Base-by-base conservation (phyloP, 2,888 invertebrate species). In the Harpalus rubripes region DNA sequence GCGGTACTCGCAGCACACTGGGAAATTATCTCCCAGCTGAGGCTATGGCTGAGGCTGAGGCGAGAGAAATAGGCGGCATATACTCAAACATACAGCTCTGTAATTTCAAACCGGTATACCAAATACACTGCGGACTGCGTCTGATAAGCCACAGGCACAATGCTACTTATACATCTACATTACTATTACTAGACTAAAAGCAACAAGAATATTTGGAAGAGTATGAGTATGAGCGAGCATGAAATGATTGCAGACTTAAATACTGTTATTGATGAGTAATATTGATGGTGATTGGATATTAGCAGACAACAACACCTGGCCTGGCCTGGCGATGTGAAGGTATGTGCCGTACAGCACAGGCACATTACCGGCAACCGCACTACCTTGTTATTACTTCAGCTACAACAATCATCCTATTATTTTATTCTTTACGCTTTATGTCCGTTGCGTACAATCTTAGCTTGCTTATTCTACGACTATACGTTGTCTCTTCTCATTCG, bases 41-140 rank as follows among this genome's bases (percentile, higher is more conserved):
- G 44, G 5, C 32, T 32, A 0, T 0, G 32, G 6, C 32, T 32
- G 32, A 32, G 32, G 32, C 32, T 12, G 44, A 78, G 78, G 78
- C 78, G 78, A 56, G 78, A 78, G 78, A 78, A 78, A 78, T 78
- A 78, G 78, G 78, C 78, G 78, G 78, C 78, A 56, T 78, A 58
- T 52, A 52, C 44, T 5, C 44, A 52, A 52, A 52, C 44, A 52
- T 52, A 52, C 44, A 12, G 44, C 44, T 52, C 44, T 52, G 44
- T 52, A 52, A 52, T 52, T 52, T 52, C 44, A 52, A 52, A 52
- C 44, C 44, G 44, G 44, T 52, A 52, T 52, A 52, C 10, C 44
- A 52, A 52, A 52, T 52, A 52, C 44, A 52, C 44, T 8, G 44
- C 8, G 44, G 32, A 32, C 32, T 32, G 32, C 32, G 32, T 1